phyloP scores from a whole-genome alignment of 2,113 vertebrate genomes.

The Xenopus laevis region DNA sequence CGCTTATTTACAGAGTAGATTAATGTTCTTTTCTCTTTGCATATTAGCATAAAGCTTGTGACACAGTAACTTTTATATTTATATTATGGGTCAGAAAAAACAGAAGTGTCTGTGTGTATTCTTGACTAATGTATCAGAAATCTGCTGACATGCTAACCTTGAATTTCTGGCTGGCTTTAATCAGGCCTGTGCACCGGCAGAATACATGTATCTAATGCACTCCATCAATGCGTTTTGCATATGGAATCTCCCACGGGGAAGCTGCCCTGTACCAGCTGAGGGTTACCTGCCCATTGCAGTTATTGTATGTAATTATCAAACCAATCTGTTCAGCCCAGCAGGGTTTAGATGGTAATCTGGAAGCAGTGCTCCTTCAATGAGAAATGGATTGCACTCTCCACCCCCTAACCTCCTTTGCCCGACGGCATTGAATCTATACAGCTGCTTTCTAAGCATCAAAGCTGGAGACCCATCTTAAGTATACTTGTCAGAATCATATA shows the following conservation, averaged over 20 bases:
- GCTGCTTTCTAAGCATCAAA: slow-evolving; percentile 26
- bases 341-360: slow-evolving; percentile 87
- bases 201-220: slow-evolving; percentile 71
- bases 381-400: slow-evolving; percentile 66
- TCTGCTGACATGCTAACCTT: slow-evolving; percentile 84
- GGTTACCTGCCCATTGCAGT: slow-evolving; percentile 89
- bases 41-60: too few species aligned
- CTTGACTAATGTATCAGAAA: slow-evolving; percentile 84
- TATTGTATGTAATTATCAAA: slow-evolving; percentile 97
- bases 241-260: slow-evolving; percentile 89
- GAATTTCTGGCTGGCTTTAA: slow-evolving; percentile 75
- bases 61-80: too few species aligned
- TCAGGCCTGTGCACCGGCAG: slow-evolving; percentile 73
- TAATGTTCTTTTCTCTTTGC: too few species aligned
- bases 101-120: slow-evolving; percentile 83
- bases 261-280: slow-evolving; percentile 85
- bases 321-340: slow-evolving; percentile 98
- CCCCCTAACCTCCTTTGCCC: slow-evolving; percentile 50
- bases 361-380: slow-evolving; percentile 86
- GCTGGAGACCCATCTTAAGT: neutral
- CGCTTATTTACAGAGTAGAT: too few species aligned
- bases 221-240: slow-evolving; percentile 84
- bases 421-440: slow-evolving; percentile 45
- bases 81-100: slow-evolving; percentile 62
- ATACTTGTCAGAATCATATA: slow-evolving; percentile 3